A percentile compares a stretch with the other conserved stretches of the same genome.
These are phyloP conservation scores for Daboia siamensis DNA, from an alignment of 2,113 vertebrate genomes.

Conservation along the genomic window DNA sequence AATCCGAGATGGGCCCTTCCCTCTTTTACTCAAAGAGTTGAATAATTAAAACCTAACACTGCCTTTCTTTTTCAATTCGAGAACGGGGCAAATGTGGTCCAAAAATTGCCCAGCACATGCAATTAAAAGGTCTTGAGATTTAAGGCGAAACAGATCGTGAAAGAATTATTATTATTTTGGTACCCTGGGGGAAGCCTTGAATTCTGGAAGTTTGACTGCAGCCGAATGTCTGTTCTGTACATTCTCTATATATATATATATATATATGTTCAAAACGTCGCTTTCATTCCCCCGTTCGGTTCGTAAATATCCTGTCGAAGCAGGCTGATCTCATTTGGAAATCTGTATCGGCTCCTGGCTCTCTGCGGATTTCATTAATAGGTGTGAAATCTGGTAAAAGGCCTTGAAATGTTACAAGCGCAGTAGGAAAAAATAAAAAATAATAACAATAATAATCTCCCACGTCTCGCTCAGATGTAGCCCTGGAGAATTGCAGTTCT, in stretches of 20 bases:
- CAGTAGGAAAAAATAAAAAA: background rate
- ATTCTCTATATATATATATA: too few relatives aligned
- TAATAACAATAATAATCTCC: background rate
- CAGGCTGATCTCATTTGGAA: background rate
- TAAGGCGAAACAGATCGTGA: constrained; percentile 18
- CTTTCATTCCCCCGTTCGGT: constrained; percentile 24
- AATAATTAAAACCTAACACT: constrained; percentile 55
- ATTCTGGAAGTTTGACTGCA: constrained; percentile 37
- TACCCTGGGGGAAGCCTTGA: constrained; percentile 18
- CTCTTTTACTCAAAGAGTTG: constrained; percentile 42
- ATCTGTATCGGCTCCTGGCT: background rate
- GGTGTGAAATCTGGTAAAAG: background rate
- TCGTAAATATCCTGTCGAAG: constrained; percentile 37
- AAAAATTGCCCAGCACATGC: constrained; percentile 7
- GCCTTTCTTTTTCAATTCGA: constrained; percentile 24
- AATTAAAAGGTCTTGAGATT: background rate
- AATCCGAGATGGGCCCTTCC: constrained; percentile 39
- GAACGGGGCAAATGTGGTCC: background rate
- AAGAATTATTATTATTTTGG: constrained; percentile 39
- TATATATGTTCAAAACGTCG: background rate
- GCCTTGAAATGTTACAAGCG: background rate
- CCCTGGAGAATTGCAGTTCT: background rate
- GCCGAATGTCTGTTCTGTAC: background rate
- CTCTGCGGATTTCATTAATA: background rate
- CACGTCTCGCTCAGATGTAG: background rate